These are phyloP conservation scores for Sebastes matsubarae DNA, from an alignment of 2,797 vertebrate species.

Conservation along the genomic window DNA sequence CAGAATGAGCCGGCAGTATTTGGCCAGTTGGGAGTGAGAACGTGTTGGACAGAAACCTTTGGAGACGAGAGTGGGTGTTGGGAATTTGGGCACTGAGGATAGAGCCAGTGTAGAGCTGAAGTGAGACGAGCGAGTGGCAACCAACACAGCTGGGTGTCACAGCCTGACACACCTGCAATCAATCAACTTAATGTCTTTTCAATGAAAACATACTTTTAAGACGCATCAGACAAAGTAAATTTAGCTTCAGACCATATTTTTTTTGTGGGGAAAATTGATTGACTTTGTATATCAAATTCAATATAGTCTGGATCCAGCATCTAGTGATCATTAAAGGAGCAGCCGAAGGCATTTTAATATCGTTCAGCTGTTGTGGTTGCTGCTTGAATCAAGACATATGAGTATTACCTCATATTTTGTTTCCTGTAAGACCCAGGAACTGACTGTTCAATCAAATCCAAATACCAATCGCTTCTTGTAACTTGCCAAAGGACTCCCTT, in stretches of 20 bases:
- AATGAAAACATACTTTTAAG: not conserved
- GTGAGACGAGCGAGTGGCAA: not conserved
- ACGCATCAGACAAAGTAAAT: not conserved
- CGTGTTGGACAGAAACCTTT: not conserved
- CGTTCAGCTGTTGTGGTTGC: not conserved
- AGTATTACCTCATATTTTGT: not conserved
- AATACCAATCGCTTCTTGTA: constrained; percentile 5
- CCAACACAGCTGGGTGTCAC: not conserved
- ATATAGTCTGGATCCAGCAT: not conserved
- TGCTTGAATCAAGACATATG: constrained; percentile 2
- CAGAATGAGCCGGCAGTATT: not conserved
- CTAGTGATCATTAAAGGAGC: not conserved
- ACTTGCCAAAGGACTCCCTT: constrained; percentile 18
- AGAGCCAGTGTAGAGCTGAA: not conserved
- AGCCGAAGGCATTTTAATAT: not conserved
- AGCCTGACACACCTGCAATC: too few relatives aligned
- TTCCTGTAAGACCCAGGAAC: not conserved
- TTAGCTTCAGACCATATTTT: not conserved
- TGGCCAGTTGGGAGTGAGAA: too few relatives aligned
- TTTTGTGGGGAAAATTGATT: not conserved
- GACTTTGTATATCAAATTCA: not conserved
- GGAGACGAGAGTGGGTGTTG: too few relatives aligned
- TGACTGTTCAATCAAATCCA: constrained; percentile 35
- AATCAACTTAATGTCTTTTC: not conserved
- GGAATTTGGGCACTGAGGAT: not conserved